Evolutionary conservation across 1,140 invertebrate species (phyloP).

Genomic region (Hycleus phaleratus): DNA sequence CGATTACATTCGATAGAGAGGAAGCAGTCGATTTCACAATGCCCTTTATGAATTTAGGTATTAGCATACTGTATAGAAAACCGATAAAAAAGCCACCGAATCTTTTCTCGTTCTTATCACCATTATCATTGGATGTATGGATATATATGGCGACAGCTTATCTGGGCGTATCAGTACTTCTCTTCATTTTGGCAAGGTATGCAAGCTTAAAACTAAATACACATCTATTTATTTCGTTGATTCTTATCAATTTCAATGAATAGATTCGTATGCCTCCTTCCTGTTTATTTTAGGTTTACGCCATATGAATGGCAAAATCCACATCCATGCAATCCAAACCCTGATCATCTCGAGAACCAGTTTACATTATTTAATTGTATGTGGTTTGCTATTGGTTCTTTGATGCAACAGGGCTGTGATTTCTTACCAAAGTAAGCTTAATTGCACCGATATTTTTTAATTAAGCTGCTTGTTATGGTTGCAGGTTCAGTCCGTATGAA

Average conservation of each 20-base stretch:
- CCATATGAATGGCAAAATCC: slow-evolving; percentile 91
- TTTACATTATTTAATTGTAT: slow-evolving; percentile 88
- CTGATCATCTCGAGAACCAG: slow-evolving; percentile 77
- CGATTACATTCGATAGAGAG: slow-evolving; percentile 85
- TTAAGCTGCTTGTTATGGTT: slow-evolving; percentile 30
- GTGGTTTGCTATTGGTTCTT: slow-evolving; percentile 91
- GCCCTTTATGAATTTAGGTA: slow-evolving; percentile 92
- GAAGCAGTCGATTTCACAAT: slow-evolving; percentile 91
- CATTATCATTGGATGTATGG: slow-evolving; percentile 89
- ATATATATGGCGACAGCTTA: slow-evolving; percentile 94
- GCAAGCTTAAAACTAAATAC: neutral
- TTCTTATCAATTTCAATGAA: neutral
- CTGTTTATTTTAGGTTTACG: slow-evolving; percentile 58
- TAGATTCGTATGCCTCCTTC: too few species aligned
- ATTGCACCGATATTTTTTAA: neutral
- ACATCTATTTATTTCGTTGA: neutral
- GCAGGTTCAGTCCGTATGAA: slow-evolving; percentile 82
- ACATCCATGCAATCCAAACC: slow-evolving; percentile 70
- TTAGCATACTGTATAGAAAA: slow-evolving; percentile 88
- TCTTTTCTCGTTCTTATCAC: slow-evolving; percentile 90
- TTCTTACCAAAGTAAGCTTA: slow-evolving; percentile 79
- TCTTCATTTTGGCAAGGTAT: slow-evolving; percentile 87
- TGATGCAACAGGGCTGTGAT: slow-evolving; percentile 90
- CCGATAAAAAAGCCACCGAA: slow-evolving; percentile 86
- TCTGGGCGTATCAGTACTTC: slow-evolving; percentile 83